Conservation (phyloP, 2,113 vertebrate genomes). For the Ammodytes dubius region DNA sequence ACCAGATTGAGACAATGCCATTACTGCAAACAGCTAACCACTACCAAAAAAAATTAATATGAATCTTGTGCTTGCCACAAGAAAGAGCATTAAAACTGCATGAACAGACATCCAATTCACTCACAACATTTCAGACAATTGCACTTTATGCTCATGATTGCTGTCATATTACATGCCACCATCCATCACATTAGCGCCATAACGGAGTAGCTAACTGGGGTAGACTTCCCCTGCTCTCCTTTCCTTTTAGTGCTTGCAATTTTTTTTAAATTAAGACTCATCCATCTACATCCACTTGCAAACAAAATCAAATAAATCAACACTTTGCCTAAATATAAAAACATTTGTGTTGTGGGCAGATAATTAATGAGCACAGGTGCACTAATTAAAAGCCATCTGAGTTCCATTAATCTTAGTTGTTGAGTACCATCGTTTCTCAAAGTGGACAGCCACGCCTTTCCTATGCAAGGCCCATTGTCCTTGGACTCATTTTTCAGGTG, state of each 20-base stretch:
- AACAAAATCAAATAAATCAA: constrained; percentile 99
- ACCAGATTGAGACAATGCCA: no score
- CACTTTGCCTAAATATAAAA: constrained; percentile 99
- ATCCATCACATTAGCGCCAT: constrained; percentile 82
- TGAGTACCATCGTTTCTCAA: constrained; percentile 87
- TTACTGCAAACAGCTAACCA: not conserved
- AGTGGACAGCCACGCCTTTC: constrained; percentile 87
- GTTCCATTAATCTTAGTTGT: constrained; percentile 99
- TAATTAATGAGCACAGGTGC: constrained; percentile 99
- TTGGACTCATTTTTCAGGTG: constrained; percentile 89
- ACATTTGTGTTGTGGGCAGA: constrained; percentile 97
- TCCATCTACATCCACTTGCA: constrained; percentile 97
- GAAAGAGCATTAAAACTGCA: not conserved
- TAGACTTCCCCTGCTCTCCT: constrained; percentile 63
- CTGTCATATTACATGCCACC: constrained; percentile 71
- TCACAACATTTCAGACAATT: not conserved
- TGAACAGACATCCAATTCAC: not conserved
- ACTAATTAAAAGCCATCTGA: constrained; percentile 99
- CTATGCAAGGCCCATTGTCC: constrained; percentile 81
- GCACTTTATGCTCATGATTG: constrained; percentile 33
- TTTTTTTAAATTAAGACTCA: constrained; percentile 92
- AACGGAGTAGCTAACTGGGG: constrained; percentile 81
- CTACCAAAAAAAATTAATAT: not conserved
- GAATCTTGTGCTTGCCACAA: not conserved
- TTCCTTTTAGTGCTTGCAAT: constrained; percentile 81